Evolutionary conservation across 2,797 vertebrate species (phyloP), one percentile per base, ranked within the genome.

Genomic region (Trachops cirrhosus): DNA sequence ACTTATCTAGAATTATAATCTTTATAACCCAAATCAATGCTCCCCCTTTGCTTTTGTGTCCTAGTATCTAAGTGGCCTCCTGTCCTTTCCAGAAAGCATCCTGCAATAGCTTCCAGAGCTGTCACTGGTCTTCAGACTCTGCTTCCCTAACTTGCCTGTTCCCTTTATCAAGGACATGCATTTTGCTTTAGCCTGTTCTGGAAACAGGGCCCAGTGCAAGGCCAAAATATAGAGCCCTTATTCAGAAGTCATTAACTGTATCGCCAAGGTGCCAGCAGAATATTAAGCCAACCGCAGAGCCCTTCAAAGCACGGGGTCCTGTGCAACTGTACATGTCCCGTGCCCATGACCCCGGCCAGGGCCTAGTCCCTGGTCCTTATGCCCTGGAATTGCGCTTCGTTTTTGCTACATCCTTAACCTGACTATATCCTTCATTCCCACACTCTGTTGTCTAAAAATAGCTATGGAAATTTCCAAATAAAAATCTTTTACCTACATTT

Each of bases 261-360:
- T 78, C 15, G 39, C 44, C 12, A 73, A 46, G 39, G 19, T 37
- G 71, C 10, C 24, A 70, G 34, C 6, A 41, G 44, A 48, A 9
- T 19, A n/a, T 24, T 71, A 64, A 71, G 24, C 14, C 19, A 74
- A 5, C 12, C 14, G 10, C 46, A n/a, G 22, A 48, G 21, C 2
- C 44, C 29, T 57, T 62, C 8, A 26, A 22, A 92, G 22, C 34
- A 8, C 21, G 16, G 8, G 9, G 10, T 0, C 6, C 57, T 41
- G 6, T 39, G 74, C 24, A 34, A 4, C 1, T 12, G 2, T 1
- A 7, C 3, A 6, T 32, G 32, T 5, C 5, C 0, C 4, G 6
- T 1, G 1, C 24, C 50, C 3, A 2, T 10, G 7, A 64, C 67
- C 16, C 16, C 54, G 41, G 11, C 46, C 44, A 0, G 54, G 8